Percentiles rank a stretch among this genome's conserved stretches.
Conservation (phyloP, 2,888 invertebrate genomes). For the Sepiola atlantica region DNA sequence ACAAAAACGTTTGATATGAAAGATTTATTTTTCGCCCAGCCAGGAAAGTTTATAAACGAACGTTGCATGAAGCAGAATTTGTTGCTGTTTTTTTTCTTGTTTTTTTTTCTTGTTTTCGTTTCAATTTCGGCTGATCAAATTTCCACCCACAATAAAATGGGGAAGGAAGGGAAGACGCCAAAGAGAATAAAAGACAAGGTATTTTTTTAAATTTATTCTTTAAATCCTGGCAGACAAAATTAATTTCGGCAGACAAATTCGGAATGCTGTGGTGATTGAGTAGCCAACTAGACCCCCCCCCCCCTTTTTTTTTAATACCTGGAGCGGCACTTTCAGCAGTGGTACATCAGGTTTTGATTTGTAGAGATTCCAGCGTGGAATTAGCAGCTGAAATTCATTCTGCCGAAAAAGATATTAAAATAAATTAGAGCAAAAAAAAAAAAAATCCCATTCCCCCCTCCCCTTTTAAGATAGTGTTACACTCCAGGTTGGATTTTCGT, state of each 20-base stretch:
- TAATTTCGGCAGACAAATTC: not conserved
- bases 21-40: not conserved
- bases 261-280: constrained; percentile 23
- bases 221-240: not conserved
- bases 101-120: not conserved
- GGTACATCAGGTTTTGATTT: not conserved
- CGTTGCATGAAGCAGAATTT: constrained; percentile 8
- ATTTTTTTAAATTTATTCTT: too few species aligned
- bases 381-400: not conserved
- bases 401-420: not conserved
- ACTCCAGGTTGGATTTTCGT: not conserved
- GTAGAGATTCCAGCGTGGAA: not conserved
- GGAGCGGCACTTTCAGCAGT: not conserved
- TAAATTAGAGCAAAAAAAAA: not conserved
- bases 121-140: not conserved
- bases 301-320: not conserved
- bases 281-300: not conserved
- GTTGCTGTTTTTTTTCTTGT: not conserved
- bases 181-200: not conserved
- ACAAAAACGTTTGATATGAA: not conserved
- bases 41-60: not conserved
- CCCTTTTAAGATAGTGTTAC: not conserved
- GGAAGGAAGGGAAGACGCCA: not conserved
- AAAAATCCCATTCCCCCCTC: not conserved
- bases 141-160: not conserved